These are phyloP conservation scores for Peromyscus eremicus DNA, from an alignment of 2,797 vertebrate species.

Conservation along the genomic window DNA sequence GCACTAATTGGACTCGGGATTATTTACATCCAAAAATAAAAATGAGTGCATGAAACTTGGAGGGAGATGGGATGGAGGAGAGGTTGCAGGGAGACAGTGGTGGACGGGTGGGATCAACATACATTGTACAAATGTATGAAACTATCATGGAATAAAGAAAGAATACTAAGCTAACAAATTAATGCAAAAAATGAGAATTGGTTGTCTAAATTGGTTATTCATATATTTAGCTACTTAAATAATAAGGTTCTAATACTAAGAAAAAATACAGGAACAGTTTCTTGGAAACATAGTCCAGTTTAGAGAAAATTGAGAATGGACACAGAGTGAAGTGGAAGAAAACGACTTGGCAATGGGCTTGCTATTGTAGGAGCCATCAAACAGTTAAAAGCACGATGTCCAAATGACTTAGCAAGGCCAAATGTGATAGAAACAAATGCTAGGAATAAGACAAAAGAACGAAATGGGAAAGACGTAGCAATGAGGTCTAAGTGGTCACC, in stretches of 20 bases:
- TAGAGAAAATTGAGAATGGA: constrained; percentile 45
- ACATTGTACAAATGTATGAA: not conserved
- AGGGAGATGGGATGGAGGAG: not conserved
- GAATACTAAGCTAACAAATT: not conserved
- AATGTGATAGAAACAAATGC: not conserved
- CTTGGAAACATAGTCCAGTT: constrained; percentile 26
- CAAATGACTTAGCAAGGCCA: not conserved
- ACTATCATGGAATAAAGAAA: not conserved
- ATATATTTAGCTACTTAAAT: not conserved
- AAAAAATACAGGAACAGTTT: not conserved
- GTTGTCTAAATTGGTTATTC: constrained; percentile 12
- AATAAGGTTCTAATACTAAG: constrained; percentile 18
- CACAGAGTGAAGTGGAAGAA: not conserved
- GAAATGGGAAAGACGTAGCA: not conserved
- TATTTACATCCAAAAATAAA: not conserved
- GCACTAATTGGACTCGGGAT: not conserved
- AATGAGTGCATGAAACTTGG: not conserved
- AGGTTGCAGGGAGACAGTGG: not conserved
- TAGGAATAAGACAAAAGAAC: constrained; percentile 1
- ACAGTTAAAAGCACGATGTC: not conserved
- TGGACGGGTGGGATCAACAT: not conserved
- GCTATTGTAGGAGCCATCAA: not conserved
- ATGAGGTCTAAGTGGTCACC: not conserved
- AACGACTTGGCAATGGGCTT: not conserved
- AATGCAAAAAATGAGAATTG: not conserved